Evolutionary conservation across 1,140 invertebrate genomes (phyloP).

Genomic region (Episyrphus balteatus): DNA sequence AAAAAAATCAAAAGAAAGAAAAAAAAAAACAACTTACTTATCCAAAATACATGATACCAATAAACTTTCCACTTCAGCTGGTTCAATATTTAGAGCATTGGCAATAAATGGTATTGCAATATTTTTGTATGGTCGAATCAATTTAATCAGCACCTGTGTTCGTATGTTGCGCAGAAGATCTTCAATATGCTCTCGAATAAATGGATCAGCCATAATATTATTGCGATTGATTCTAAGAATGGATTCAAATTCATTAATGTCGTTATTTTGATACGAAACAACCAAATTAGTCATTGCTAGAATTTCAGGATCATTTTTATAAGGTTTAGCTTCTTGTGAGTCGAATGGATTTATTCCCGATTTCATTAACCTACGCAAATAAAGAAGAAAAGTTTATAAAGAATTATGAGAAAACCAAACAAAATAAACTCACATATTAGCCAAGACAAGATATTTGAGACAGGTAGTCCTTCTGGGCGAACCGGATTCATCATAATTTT

Average conservation of each 20-base stretch:
- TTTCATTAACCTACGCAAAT: conserved; percentile 77
- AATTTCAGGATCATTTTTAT: conserved; percentile 99
- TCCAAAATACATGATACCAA: conserved; percentile 98
- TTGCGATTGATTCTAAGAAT: conserved; percentile 91
- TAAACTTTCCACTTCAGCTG: conserved; percentile 90
- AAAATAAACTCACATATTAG: conserved; percentile 69
- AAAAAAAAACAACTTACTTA: conserved; percentile 48
- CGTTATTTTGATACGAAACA: conserved; percentile 97
- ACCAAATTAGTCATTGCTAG: conserved; percentile 99
- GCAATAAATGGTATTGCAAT: conserved; percentile 98
- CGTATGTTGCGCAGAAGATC: conserved; percentile 94
- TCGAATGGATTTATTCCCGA: conserved; percentile 99
- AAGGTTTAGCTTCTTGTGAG: conserved; percentile 99
- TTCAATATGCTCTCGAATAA: conserved; percentile 98
- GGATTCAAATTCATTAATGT: conserved; percentile 97
- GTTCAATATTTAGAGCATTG: conserved; percentile 93
- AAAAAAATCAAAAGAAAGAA: too few species aligned
- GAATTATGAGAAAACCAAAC: not conserved
- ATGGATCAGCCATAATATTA: conserved; percentile 98
- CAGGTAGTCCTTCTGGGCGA: conserved; percentile 93
- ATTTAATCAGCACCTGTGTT: conserved; percentile 94
- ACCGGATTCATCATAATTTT: conserved; percentile 99
- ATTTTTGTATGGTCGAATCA: conserved; percentile 96
- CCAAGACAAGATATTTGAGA: conserved; percentile 95
- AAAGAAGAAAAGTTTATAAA: not conserved